Conservation (phyloP, 2,797 vertebrate species). For the Emys orbicularis region DNA sequence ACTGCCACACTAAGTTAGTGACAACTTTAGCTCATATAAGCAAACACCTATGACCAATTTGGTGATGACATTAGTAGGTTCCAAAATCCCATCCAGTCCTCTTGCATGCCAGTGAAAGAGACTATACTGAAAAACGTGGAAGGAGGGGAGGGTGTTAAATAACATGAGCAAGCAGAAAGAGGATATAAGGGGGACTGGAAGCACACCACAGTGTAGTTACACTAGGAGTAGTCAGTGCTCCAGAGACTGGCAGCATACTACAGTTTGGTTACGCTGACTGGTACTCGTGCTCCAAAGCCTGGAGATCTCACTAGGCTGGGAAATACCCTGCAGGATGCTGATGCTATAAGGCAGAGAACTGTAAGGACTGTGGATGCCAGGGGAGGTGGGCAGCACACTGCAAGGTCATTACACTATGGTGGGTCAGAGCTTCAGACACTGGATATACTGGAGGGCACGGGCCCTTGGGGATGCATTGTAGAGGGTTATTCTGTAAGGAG, state of each 20-base stretch:
- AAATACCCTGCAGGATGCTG: slow-evolving; percentile 21
- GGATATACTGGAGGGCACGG: neutral
- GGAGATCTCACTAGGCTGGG: neutral
- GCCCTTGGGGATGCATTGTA: neutral
- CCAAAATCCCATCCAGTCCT: neutral
- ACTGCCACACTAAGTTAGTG: slow-evolving; percentile 23
- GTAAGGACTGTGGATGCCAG: neutral
- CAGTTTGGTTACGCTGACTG: slow-evolving; percentile 4
- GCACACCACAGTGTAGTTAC: neutral
- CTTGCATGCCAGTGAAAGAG: neutral
- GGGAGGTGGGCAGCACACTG: neutral
- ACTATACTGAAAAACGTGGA: neutral
- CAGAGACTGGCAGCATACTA: neutral
- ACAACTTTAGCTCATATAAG: slow-evolving; percentile 30
- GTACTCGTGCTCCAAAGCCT: slow-evolving; percentile 5
- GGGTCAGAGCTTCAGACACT: neutral
- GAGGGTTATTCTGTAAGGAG: neutral
- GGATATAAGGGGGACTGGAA: neutral
- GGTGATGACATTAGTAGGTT: neutral
- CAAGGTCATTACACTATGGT: neutral
- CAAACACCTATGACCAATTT: neutral
- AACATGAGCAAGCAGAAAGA: slow-evolving; percentile 31
- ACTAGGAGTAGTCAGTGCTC: slow-evolving; percentile 43
- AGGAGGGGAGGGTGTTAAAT: neutral
- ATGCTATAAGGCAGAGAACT: neutral